Conservation (phyloP, 2,797 vertebrate species). For the Gorsachius magnificus region DNA sequence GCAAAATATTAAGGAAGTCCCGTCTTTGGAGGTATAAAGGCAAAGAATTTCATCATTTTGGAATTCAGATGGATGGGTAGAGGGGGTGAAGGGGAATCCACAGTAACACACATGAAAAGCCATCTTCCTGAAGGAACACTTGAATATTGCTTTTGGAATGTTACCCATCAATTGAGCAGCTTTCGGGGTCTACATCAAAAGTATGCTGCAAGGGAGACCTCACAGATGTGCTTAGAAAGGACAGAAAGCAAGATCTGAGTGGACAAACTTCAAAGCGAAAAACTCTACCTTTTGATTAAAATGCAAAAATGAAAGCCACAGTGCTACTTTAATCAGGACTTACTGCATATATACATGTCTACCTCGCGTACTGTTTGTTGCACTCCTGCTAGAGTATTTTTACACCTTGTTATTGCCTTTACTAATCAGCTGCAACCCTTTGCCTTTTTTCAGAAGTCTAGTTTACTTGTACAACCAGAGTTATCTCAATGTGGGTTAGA, state of each 20-base stretch:
- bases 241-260: conserved; percentile 33
- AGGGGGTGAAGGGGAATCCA: conserved; percentile 1
- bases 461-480: conserved; percentile 37
- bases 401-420: conserved; percentile 67
- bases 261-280: not conserved
- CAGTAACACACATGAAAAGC: not conserved
- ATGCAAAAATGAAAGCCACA: conserved; percentile 68
- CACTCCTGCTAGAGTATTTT: conserved; percentile 73
- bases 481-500: conserved; percentile 38
- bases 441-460: conserved; percentile 29
- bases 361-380: conserved; percentile 75
- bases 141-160: conserved; percentile 34
- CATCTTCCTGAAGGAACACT: not conserved
- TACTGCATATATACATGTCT: conserved; percentile 72
- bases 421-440: conserved; percentile 65
- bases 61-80: conserved; percentile 17
- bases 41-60: conserved; percentile 13
- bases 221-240: conserved; percentile 58
- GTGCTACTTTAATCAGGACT: conserved; percentile 70
- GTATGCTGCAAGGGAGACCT: conserved; percentile 54
- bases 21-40: conserved; percentile 25
- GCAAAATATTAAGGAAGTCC: not conserved
- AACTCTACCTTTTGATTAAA: conserved; percentile 29
- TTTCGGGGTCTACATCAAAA: conserved; percentile 54
- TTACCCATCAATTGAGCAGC: conserved; percentile 44